phyloP scores from a whole-genome alignment of 35 echinoderm and acorn worm species.

The Heliocidaris tuberculata region DNA sequence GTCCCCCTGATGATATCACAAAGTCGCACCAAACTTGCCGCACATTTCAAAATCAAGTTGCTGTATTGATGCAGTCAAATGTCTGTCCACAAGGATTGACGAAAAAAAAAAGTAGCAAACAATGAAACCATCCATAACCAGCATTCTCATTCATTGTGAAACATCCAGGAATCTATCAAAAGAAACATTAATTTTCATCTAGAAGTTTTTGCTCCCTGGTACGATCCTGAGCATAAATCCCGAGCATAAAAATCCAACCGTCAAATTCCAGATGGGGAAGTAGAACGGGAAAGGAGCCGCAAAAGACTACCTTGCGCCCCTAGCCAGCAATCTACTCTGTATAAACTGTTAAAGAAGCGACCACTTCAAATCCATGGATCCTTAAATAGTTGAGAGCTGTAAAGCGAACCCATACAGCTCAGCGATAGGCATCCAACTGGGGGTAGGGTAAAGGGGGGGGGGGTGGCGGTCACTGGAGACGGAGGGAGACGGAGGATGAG shows the following conservation, averaged over 20 bases:
- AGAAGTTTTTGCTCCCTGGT: background rate
- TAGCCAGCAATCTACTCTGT: background rate
- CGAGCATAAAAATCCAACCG: background rate
- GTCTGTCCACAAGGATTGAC: too few species aligned
- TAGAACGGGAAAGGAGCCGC: background rate
- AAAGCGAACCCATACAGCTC: background rate
- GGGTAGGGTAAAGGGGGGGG: background rate
- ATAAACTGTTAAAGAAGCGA: background rate
- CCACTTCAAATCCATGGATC: background rate
- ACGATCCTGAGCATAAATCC: background rate
- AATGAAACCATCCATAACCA: too few species aligned
- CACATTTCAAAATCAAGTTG: too few species aligned
- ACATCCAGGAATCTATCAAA: background rate
- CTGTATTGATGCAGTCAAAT: too few species aligned
- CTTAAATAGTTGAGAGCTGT: background rate
- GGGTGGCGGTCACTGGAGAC: background rate
- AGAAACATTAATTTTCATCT: background rate
- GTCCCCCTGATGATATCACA: background rate
- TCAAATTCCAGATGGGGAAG: background rate
- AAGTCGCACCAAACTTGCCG: background rate
- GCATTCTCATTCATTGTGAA: background rate
- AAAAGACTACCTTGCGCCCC: background rate
- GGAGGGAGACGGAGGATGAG: background rate
- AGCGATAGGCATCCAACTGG: background rate
- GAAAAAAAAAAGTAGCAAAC: too few species aligned